Evolutionary conservation across 92 coral and sea anemone species (phyloP).

Genomic region (Siderastrea siderea): DNA sequence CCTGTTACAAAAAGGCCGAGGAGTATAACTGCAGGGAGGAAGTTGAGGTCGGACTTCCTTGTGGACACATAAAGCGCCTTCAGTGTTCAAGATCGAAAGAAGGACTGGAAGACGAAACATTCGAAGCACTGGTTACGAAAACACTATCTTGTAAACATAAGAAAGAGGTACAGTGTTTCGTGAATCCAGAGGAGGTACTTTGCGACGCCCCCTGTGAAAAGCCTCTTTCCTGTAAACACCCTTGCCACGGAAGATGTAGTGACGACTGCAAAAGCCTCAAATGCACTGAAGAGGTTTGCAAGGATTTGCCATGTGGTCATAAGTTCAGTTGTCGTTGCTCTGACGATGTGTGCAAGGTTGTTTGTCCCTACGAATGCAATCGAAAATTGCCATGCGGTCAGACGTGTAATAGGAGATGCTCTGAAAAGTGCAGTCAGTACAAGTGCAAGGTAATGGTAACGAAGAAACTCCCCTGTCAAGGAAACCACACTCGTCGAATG

Average conservation of each 20-base stretch:
- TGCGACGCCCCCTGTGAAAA: conserved; percentile 62
- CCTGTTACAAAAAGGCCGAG: conserved; percentile 22
- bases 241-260: conserved; percentile 70
- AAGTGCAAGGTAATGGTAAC: not conserved
- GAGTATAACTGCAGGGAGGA: not conserved
- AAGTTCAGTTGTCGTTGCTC: conserved; percentile 54
- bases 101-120: not conserved
- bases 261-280: conserved; percentile 53
- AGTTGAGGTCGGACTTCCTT: conserved; percentile 11
- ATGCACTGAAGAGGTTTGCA: conserved; percentile 24
- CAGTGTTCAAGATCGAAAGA: conserved; percentile 19
- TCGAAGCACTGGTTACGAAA: conserved; percentile 9
- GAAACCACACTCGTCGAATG: conserved; percentile 42
- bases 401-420: conserved; percentile 66
- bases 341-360: not conserved
- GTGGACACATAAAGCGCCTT: conserved; percentile 8
- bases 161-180: conserved; percentile 59
- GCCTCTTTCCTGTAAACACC: conserved; percentile 70
- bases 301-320: conserved; percentile 62
- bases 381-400: conserved; percentile 74
- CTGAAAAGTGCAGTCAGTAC: conserved; percentile 10
- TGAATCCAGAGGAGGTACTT: conserved; percentile 21
- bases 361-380: not conserved
- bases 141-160: conserved; percentile 73
- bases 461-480: conserved; percentile 47